Base-by-base conservation (phyloP, 2,797 vertebrate species). In the Nothura maculosa region DNA sequence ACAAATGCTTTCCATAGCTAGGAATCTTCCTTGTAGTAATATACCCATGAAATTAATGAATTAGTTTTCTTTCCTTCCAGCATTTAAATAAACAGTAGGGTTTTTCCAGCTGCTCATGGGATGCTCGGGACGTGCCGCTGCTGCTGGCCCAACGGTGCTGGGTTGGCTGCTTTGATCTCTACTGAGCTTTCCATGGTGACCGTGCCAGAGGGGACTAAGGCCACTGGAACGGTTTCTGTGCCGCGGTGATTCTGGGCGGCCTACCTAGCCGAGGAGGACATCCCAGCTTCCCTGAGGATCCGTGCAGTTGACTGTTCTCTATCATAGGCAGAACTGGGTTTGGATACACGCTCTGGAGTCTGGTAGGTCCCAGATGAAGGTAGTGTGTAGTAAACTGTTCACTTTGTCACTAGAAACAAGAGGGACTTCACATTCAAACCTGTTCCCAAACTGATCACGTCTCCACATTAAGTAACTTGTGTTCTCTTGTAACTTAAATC, bases 181-280 rank as follows among this genome's bases (percentile, higher is more conserved):
- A 68, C 68, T 94, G 82, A 89, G 32, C 76, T 92, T 92, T 94
- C 91, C 89, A 88, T 91, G 87, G 87, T 48, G 70, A 92, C 73
- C 64, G 27, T 42, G 8, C 7, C 60, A 67, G 82, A 75, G 48
- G 34, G 81, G 22, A 36, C 70, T 77, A 12, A 50, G 81, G 61
- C 64, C 81, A 58, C 63, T 90, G 42, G 22, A 84, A 40, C 30
- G 52, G 67, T 84, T 79, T 88, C 28, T 86, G 45, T 61, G 57
- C 63, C 89, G n/a, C 22, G 89, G 50, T 60, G 69, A 34, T 77
- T 92, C 42, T 57, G 32, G 57, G 27, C 52, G 52, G 66, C 16
- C 42, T 68, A 4, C 34, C 42, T 60, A 40, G 50, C 62, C 42
- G 34, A 60, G 69, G 30, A 40, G 63, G 50, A 67, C 75, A 81